These are phyloP conservation scores for Montipora efflorescens DNA, from an alignment of 64 coral and sea anemone genomes.

Conservation along the genomic window DNA sequence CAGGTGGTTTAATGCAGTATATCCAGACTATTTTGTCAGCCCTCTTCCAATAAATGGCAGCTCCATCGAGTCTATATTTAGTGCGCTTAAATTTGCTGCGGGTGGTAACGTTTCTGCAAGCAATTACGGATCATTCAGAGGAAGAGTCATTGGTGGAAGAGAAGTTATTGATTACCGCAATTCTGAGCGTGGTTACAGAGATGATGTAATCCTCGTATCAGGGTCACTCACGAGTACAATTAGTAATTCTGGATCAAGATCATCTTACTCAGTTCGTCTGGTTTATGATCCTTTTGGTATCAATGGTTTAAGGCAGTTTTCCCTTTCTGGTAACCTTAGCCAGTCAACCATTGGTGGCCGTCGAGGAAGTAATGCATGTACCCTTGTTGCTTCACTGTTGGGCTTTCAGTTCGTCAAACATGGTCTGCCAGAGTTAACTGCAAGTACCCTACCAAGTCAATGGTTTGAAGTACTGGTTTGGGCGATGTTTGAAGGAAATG, in stretches of 20 bases:
- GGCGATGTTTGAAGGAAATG: background rate
- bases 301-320: background rate
- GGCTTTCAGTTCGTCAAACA: background rate
- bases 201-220: conserved; percentile 47
- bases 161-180: conserved; percentile 49
- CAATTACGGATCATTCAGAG: conserved; percentile 44
- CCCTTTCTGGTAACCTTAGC: background rate
- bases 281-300: background rate
- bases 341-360: conserved; percentile 3
- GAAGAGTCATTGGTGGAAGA: conserved; percentile 37
- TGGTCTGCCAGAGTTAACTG: background rate
- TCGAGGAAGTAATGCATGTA: conserved; percentile 3
- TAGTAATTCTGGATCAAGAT: background rate
- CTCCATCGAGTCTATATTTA: conserved; percentile 56
- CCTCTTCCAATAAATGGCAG: conserved; percentile 67
- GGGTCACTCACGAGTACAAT: background rate
- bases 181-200: conserved; percentile 7
- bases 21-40: conserved; percentile 57
- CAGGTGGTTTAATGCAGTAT: conserved; percentile 27
- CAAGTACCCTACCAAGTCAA: conserved; percentile 4
- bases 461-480: background rate
- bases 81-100: conserved; percentile 45
- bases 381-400: background rate
- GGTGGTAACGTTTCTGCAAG: conserved; percentile 55
- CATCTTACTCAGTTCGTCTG: no score